Percentiles rank a stretch among this genome's conserved stretches.
Evolutionary conservation across 1,140 invertebrate genomes (phyloP).

Genomic region (Oncopodura yosiiana): DNA sequence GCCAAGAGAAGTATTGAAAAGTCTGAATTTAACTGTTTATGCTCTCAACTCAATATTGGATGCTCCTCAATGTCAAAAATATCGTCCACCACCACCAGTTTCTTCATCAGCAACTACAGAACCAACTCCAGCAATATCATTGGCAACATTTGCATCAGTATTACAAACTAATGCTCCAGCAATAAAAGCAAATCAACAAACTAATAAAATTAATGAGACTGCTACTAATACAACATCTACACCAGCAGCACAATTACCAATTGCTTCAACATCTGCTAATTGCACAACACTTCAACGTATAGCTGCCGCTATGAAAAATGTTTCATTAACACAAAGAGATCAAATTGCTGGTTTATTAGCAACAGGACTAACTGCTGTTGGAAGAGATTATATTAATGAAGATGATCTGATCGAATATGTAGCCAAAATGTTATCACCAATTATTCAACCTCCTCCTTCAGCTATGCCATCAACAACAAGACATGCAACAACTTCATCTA

Average conservation of each 20-base stretch:
- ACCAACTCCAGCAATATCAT: not conserved
- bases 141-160: too few relatives aligned
- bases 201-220: not conserved
- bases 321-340: not conserved
- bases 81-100: slow-evolving; percentile 9
- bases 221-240: not conserved
- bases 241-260: not conserved
- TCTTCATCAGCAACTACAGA: not conserved
- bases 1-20: slow-evolving; percentile 19
- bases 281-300: not conserved
- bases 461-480: too few relatives aligned
- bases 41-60: slow-evolving; percentile 25
- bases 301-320: slow-evolving; percentile 3
- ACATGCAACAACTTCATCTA: too few relatives aligned
- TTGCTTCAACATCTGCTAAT: too few relatives aligned
- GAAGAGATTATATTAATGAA: not conserved
- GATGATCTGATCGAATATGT: not conserved
- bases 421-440: not conserved
- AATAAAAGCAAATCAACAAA: not conserved
- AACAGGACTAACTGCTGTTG: not conserved
- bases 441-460: too few relatives aligned
- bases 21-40: slow-evolving; percentile 18
- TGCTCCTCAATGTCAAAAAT: slow-evolving; percentile 19
- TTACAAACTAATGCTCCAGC: not conserved
- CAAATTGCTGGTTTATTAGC: not conserved